A percentile compares a stretch with the other conserved stretches of the same genome.
phyloP scores from a whole-genome alignment of 2,888 invertebrate species.

The Petrolisthes cinctipes region DNA sequence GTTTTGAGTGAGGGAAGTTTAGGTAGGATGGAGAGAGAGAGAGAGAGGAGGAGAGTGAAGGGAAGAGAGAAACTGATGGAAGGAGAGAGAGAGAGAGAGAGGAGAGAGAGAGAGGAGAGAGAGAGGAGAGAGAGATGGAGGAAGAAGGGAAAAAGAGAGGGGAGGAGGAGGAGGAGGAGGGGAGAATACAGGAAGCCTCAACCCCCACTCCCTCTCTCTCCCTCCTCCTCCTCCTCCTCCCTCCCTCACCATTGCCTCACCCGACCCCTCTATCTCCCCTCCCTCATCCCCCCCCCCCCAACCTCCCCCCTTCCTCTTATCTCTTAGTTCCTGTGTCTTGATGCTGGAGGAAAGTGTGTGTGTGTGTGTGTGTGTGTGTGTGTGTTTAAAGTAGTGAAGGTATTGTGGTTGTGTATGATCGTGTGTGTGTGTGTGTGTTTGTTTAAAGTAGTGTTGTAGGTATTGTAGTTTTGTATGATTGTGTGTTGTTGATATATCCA shows the following conservation, averaged over 20 bases:
- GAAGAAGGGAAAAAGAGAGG: constrained; percentile 9
- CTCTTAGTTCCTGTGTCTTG: constrained; percentile 17
- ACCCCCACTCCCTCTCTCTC: not conserved
- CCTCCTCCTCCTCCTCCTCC: not conserved
- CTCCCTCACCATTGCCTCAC: not conserved
- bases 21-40: not conserved
- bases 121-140: constrained; percentile 10
- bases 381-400: too few species aligned
- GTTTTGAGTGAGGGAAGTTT: too few species aligned
- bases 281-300: constrained; percentile 14
- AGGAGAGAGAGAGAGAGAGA: constrained; percentile 4
- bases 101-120: not conserved
- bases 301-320: not conserved
- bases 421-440: not conserved
- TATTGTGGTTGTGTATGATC: too few species aligned
- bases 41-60: not conserved
- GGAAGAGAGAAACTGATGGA: constrained; percentile 14
- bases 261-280: not conserved
- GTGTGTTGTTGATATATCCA: too few species aligned
- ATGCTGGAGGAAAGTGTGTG: constrained; percentile 8
- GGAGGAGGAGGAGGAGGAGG: constrained; percentile 13
- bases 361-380: constrained; percentile 15
- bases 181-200: constrained; percentile 1
- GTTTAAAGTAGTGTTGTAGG: constrained; percentile 5
- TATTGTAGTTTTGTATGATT: not conserved